Conservation (phyloP, 2,797 vertebrate genomes). For the Botia almorhae region DNA sequence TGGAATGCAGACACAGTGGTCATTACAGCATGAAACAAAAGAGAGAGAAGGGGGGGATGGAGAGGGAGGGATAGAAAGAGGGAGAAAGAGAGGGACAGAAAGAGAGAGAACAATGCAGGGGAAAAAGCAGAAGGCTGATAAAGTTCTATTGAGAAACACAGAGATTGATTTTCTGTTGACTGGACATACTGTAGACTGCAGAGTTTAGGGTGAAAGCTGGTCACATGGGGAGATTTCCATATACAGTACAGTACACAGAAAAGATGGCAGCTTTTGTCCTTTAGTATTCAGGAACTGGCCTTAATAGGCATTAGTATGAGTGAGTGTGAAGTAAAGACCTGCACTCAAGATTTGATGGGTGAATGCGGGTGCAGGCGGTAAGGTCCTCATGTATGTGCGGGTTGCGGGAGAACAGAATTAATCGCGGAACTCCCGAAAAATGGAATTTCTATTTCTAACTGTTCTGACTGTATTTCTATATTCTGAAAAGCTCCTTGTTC, state of each 20-base stretch:
- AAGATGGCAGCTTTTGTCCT: not conserved
- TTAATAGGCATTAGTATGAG: too few relatives aligned
- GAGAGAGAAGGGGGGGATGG: too few relatives aligned
- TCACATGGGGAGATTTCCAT: constrained; percentile 21
- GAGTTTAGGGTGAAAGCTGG: constrained; percentile 9
- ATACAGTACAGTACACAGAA: not conserved
- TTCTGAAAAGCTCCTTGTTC: too few relatives aligned
- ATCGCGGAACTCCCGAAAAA: too few relatives aligned
- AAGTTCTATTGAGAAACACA: constrained; percentile 7
- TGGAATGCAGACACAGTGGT: constrained; percentile 36
- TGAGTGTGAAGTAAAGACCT: too few relatives aligned
- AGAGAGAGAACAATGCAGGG: not conserved
- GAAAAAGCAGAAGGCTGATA: constrained; percentile 11
- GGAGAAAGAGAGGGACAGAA: not conserved
- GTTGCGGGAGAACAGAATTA: too few relatives aligned
- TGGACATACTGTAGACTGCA: constrained; percentile 26
- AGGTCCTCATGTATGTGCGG: too few relatives aligned
- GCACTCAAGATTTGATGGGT: too few relatives aligned
- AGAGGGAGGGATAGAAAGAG: too few relatives aligned
- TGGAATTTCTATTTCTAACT: too few relatives aligned
- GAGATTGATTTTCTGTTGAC: constrained; percentile 47
- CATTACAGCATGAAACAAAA: constrained; percentile 41
- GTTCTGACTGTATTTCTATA: too few relatives aligned
- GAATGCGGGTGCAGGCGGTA: too few relatives aligned
- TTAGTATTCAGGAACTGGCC: not conserved